Evolutionary conservation across 2,797 vertebrate genomes (phyloP), one percentile per base, ranked within the genome.

Genomic region (Sebastes reedi): DNA sequence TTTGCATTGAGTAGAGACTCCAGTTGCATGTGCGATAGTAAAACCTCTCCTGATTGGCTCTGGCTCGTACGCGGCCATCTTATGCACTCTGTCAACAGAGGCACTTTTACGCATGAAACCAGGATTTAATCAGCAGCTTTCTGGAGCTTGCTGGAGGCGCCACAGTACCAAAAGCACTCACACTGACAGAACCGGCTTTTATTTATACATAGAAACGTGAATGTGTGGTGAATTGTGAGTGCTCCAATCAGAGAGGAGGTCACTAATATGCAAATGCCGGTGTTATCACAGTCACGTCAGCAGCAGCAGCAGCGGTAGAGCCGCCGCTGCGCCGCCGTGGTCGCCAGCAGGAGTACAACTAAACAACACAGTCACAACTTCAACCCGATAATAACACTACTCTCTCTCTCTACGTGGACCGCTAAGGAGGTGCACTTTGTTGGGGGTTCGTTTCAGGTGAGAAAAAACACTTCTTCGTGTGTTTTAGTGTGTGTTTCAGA

Each of bases 201-300:
- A 69, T 64, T 58, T 68, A 39, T 1, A 4, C 66, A 4, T 0
- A 3, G 3, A 42, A 54, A 20, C 8, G 52, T 6, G 11, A 52
- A 79, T 74, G 25, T 50, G 58, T 18, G 50, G 18, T 25, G 72
- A 85, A 83, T 70, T 46, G 59, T 69, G 16, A 13, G 8, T 4
- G 65, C 92, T 74, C 96, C 96, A 96, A 96, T 96, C 94, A 94
- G 91, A 89, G 90, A 61, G 77, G 72, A 78, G 82, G 61, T 92
- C 80, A 92, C 91, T 88, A 62, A 90, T 94, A 96, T 96, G 96
- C 93, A 96, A 96, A 96, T 96, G 2, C 0, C 0, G 0, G 81
- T 82, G 91, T 94, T 94, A 93, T 95, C 95, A 71, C 83, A 83
- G 92, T 90, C 91, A 95, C 96, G 95, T 96, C 95, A 95, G 94